phyloP scores from a whole-genome alignment of 2,888 invertebrate genomes.

The Dryadula phaetusa region DNA sequence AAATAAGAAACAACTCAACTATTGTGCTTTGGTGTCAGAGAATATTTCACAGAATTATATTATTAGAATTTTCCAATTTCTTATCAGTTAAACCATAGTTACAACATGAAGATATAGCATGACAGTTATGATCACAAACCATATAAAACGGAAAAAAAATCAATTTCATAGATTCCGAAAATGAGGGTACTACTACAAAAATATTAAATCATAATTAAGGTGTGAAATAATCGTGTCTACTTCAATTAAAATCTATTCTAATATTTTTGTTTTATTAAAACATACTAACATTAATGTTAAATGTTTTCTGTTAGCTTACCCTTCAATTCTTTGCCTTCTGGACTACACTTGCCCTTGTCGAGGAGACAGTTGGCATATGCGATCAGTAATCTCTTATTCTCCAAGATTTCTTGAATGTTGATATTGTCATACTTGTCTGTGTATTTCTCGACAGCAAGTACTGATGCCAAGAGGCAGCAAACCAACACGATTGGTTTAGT shows the following conservation, averaged over 20 bases:
- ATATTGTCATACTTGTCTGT: slow-evolving; percentile 88
- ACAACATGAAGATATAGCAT: neutral
- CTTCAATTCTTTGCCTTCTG: slow-evolving; percentile 88
- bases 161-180: too few relatives aligned
- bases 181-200: too few relatives aligned
- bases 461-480: slow-evolving; percentile 42
- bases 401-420: slow-evolving; percentile 87
- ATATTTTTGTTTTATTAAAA: too few relatives aligned
- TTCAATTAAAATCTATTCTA: too few relatives aligned
- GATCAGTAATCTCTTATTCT: slow-evolving; percentile 86
- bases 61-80: neutral
- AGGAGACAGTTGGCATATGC: slow-evolving; percentile 88
- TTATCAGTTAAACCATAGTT: neutral
- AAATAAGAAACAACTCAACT: too few relatives aligned
- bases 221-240: too few relatives aligned
- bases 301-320: slow-evolving; percentile 74
- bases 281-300: neutral
- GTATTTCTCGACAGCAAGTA: slow-evolving; percentile 65
- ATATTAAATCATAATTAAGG: too few relatives aligned
- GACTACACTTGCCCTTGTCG: slow-evolving; percentile 86
- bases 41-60: neutral
- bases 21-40: neutral
- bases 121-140: too few relatives aligned
- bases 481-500: slow-evolving; percentile 43
- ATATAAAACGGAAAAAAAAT: too few relatives aligned